Conservation (phyloP, 2,888 invertebrate species). For the Cactoblastis cactorum region DNA sequence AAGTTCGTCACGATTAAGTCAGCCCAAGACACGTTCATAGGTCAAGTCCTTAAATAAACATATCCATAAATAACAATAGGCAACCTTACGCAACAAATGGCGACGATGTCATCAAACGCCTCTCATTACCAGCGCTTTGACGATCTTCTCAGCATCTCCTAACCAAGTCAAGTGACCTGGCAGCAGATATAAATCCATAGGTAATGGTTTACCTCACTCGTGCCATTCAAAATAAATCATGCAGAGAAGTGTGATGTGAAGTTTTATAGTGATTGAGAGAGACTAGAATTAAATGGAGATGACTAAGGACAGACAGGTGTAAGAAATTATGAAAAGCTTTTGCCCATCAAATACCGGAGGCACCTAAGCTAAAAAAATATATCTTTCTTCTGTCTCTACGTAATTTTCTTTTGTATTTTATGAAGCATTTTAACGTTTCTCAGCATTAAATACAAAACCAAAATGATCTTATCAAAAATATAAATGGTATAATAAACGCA, state of each 20-base stretch:
- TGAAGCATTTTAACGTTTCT: no score
- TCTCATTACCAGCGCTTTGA: constrained; percentile 39
- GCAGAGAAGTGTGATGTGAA: neutral
- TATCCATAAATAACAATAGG: neutral
- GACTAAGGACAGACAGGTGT: neutral
- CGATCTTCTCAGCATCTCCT: constrained; percentile 37
- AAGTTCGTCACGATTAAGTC: neutral
- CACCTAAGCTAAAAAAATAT: no score
- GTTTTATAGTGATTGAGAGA: no score
- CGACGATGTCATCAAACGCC: constrained; percentile 26
- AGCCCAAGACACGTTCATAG: neutral
- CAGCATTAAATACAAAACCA: no score
- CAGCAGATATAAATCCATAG: constrained; percentile 49
- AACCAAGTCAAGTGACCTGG: constrained; percentile 41
- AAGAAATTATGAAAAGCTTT: no score
- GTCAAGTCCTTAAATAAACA: constrained; percentile 7
- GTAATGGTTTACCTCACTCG: constrained; percentile 42
- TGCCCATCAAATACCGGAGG: no score
- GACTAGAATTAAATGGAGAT: no score
- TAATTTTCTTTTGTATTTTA: no score
- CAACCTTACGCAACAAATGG: neutral
- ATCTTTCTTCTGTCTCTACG: no score
- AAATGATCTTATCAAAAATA: no score
- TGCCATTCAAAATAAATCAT: constrained; percentile 37
- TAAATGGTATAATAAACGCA: neutral